Base-by-base conservation (phyloP, 2,888 invertebrate genomes). In the Polylopha cassiicola region DNA sequence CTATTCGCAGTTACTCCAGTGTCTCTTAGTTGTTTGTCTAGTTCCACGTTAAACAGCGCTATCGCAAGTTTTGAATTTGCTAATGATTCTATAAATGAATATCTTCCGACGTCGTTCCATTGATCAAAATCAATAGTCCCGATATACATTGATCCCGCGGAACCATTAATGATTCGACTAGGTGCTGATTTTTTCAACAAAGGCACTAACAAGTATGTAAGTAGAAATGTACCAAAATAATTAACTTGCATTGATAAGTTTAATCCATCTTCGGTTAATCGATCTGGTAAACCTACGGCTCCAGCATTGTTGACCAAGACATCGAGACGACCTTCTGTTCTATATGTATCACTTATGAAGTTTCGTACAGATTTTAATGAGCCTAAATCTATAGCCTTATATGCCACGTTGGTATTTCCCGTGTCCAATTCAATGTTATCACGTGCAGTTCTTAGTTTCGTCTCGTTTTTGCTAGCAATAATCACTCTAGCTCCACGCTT, bases 141-240 rank as follows among this genome's bases (percentile, higher is more conserved):
- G 20, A 81, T 46, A 30, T 66, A 74, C 73, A 91, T 89, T n/a
- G 89, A 78, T 1, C 80, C 61, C 27, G 90, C 89, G 0, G 90
- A 84, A n/a, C 91, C 84, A 55, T 88, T 90, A 5, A 92, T 72
- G 15, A 92, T 87, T 46, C 91, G 78, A 44, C 90, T 88, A 1
- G 88, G 88, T 0, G 84, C 72, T 1, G 88, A 87, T 2, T 59
- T 50, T 64, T 86, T 89, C 9, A 91, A 55, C 50, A 80, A 48
- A 43, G 82, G 82, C 47, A 82, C 62, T 39, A 94, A 74, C 43
- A 93, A 77, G 65, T 89, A 90, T 0, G 92, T 92, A 20, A 94
- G 79, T 22, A 93, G 73, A 61, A 93, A 93, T 1, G 89, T 88
- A 4, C 91, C 92, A 55, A 92, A 90, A 61, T 91, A 89, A 62